Evolutionary conservation across 2,797 vertebrate species (phyloP), one percentile per base, ranked within the genome.

Genomic region (Cuniculus paca): DNA sequence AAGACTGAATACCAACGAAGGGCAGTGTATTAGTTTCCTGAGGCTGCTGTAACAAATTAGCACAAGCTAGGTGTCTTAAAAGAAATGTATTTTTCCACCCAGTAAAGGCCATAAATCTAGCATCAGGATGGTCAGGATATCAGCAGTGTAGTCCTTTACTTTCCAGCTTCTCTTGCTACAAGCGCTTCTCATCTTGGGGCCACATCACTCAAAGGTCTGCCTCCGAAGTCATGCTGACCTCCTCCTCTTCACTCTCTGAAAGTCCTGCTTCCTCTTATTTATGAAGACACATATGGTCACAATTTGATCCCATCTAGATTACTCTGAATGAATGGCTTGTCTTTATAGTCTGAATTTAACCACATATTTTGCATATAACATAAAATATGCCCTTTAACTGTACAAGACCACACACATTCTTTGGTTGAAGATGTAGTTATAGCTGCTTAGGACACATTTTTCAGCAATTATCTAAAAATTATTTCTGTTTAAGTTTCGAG

Each of bases 41-140:
- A 39, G 68, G 68, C 20, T 72, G 68, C 22, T 36, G 10, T 39
- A 42, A 72, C 8, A 72, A 42, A 72, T 24, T 39, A 39, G 10
- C 68, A 72, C 19, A 39, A 42, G 9, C 20, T 42, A 39, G 11
- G 2, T 26, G 5, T 42, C 22, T n/a, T 24, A 42, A 50, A 28
- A 75, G 26, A 60, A 80, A 36, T 7, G 0, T 16, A 60, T n/a
- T 78, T 48, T 74, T 24, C 22, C 26, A 50, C 1, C 22, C 39
- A 89, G 26, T 88, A 22, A 68, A 84, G 3, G 2, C 8, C 13
- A 5, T 10, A 83, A 36, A 17, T 85, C 28, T 68, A 31, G 58
- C 75, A 6, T 77, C 19, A 60, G 31, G 0, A 4, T 45, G 5
- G 63, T 16, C 7, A 20, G 26, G 0, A 4, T 45, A 8, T 9